Base-by-base conservation (phyloP, 2,797 vertebrate species). In the Zenarchopterus dispar region DNA sequence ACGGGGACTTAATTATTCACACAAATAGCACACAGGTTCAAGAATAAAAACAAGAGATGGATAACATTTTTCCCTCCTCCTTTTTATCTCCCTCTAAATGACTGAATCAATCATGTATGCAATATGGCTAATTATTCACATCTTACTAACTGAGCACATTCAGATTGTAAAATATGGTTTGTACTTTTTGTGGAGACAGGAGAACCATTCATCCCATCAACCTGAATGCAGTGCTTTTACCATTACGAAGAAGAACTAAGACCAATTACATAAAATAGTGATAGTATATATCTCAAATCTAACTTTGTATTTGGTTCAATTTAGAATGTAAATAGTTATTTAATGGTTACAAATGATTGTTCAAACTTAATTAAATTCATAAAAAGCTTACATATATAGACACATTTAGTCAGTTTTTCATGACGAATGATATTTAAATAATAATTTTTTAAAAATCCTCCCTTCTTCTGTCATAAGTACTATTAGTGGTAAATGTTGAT, bases 1-100 rank as follows among this genome's bases (percentile, higher is more conserved):
- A 55, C 51, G 1, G 36, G 43, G 19, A 70, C 26, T 31, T 24
- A 48, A 24, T 64, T 71, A 81, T 52, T 77, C 71, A 73, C 61
- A 70, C 42, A 68, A 72, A 77, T 60, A 73, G 41, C 36, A 28
- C 23, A 22, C 39, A 41, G 36, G 64, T 44, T 69, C 11, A 39
- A 39, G 36, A 41, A 9, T 21, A 18, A 62, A 43, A 56, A 53
- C 1, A 23, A 75, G 55, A 62, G 36, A 67, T 53, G 48, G 59
- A 61, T 56, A 41, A 60, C 50, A 44, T 28, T 62, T 70, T 59
- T 36, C 22, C 50, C 46, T 60, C 50, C 50, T 21, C 8, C 22
- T 1, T 0, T 23, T 31, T 23, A 55, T 26, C 54, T 44, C 28
- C 5, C 41, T 47, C 21, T 26, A 47, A 74, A 62, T 11, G 41